Conservation (phyloP, 1,140 invertebrate species). For the Cydia amplana region DNA sequence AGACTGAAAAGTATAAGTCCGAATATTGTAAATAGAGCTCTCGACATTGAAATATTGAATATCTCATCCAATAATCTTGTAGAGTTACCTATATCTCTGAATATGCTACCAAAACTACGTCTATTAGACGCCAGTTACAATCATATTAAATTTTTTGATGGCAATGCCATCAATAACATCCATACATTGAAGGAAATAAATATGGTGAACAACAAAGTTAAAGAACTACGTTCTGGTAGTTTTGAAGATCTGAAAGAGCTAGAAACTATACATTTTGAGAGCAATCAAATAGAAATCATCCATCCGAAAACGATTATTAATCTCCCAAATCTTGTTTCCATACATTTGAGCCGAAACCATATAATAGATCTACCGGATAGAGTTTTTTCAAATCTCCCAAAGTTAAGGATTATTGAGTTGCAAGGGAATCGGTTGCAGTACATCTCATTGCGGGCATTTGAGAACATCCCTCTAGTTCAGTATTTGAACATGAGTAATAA, state of each 20-base stretch:
- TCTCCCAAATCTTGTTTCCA: slow-evolving; percentile 87
- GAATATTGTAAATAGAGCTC: slow-evolving; percentile 83
- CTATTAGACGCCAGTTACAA: slow-evolving; percentile 90
- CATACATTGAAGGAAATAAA: slow-evolving; percentile 84
- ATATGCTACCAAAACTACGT: slow-evolving; percentile 83
- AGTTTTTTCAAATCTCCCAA: slow-evolving; percentile 88
- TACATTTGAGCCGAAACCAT: slow-evolving; percentile 89
- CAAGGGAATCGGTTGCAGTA: slow-evolving; percentile 89
- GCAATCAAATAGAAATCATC: slow-evolving; percentile 89
- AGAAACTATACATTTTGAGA: slow-evolving; percentile 87
- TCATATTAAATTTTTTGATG: slow-evolving; percentile 85
- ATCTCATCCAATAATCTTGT: slow-evolving; percentile 89
- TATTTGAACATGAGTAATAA: slow-evolving; percentile 92
- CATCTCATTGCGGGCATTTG: slow-evolving; percentile 88
- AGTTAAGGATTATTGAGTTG: slow-evolving; percentile 87
- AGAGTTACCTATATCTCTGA: slow-evolving; percentile 85
- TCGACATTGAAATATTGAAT: slow-evolving; percentile 86
- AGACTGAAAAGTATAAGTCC: slow-evolving; percentile 85
- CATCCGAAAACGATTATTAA: slow-evolving; percentile 87
- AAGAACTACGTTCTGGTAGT: slow-evolving; percentile 84
- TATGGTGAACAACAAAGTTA: slow-evolving; percentile 87
- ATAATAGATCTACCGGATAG: slow-evolving; percentile 85
- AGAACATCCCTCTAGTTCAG: slow-evolving; percentile 87
- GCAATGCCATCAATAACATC: slow-evolving; percentile 84
- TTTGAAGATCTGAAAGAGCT: slow-evolving; percentile 87